Evolutionary conservation across 2,113 vertebrate species (phyloP), one percentile per base, ranked within the genome.

Genomic region (Uria lomvia): DNA sequence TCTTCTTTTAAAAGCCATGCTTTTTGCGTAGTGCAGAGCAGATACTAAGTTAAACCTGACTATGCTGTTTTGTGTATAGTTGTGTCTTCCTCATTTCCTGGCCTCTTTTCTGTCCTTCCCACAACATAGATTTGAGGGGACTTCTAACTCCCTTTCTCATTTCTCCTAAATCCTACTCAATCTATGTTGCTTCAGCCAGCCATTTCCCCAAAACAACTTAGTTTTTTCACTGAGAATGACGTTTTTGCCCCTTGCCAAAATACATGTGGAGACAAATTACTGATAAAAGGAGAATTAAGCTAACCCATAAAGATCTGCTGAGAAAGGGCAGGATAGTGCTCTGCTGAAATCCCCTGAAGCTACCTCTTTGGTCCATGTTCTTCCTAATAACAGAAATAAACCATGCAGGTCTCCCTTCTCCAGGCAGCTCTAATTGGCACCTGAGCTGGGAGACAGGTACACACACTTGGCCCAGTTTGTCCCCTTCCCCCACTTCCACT

Each of bases 21-120:
- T 68, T 96, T 96, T 93, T 89, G 82, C 63, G 96, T 95, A 95
- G 72, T 58, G 36, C 40, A 47, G 72, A 36, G 62, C 50, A 88
- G 78, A 71, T 87, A 67, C 11, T 56, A 52, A 91, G 50, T 63
- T 52, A 86, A 92, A 76, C 30, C 6, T 78, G 43, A 78, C 53
- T 70, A 5, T 52, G 22, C 36, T 68, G 7, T 56, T 96, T 92
- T 49, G 11, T 42, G 8, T 11, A 19, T 11, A 47, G 13, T 67
- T 92, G 45, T 45, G 32, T 93, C 12, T 56, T 70, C 18, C 18
- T 86, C 14, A 22, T 90, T 78, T 65, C 66, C 32, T 76, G 2
- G 1, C 7, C 11, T 89, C 24, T 68, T 49, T 91, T 53, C 27
- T 67, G 18, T 73, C 36, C 8, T 76, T 86, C 63, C 8, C 19